Evolutionary conservation across 2,888 invertebrate species (phyloP), one percentile per base, ranked within the genome.

Genomic region (Euphydryas editha): DNA sequence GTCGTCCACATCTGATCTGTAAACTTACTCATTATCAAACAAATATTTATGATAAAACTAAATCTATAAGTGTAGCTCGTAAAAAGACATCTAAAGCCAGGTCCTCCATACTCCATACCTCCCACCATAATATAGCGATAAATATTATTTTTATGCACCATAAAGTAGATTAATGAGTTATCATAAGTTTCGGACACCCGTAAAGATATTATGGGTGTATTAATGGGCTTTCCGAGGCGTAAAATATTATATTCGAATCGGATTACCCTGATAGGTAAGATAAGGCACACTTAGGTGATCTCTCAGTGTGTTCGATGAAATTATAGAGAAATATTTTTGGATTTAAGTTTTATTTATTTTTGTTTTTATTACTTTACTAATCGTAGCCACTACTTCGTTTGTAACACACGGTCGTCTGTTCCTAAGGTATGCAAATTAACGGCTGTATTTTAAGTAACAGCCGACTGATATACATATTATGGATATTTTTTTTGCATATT

Each of bases 141-240:
- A 71, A 74, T 71, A 73, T 70, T 70, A 73, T 72, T 75, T 75
- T 76, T 75, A 75, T 73, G 67, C 62, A 61, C 62, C 74, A 71
- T 76, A 75, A 76, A 75, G 68, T 62, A 75, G 70, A 76, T 75
- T 73, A 74, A 75, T 75, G 73, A 67, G 69, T 72, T 72, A 76
- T 75, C 72, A 72, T 67, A 69, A 69, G 72, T 72, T 68, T 67
- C 63, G 71, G 67, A 70, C 67, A 59, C 36, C 72, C 63, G 65
- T 70, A 69, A 71, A 67, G 65, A 60, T 49, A 67, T 71, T 67
- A 72, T 66, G 69, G 60, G 58, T 49, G 65, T 72, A 73, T 72
- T 75, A 72, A 73, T 71, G 72, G 60, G 57, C 59, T 65, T 67
- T 62, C 61, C 47, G n/a, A 57, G 68, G 67, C 74, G 70, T 72